Conservation (phyloP, 2,113 vertebrate genomes). For the Shinisaurus crocodilurus region DNA sequence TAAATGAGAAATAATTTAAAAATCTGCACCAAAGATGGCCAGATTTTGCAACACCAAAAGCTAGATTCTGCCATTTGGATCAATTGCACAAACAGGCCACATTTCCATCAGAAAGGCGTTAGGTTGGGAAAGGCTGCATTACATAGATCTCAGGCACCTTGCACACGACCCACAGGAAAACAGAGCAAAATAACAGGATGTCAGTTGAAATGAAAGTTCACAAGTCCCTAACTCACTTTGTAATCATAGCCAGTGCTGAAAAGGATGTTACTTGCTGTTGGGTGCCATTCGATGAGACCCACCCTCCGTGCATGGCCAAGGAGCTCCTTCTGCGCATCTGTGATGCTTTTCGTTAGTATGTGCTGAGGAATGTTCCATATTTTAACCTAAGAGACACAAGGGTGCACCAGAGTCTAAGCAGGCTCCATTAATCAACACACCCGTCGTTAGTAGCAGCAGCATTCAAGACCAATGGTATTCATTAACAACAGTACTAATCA, state of each 20-base stretch:
- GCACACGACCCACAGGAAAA: neutral
- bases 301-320: conserved; percentile 87
- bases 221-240: conserved; percentile 78
- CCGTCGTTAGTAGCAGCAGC: neutral
- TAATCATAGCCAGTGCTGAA: conserved; percentile 93
- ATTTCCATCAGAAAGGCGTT: neutral
- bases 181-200: neutral
- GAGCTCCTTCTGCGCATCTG: conserved; percentile 84
- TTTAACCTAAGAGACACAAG: conserved; percentile 82
- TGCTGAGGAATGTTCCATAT: conserved; percentile 91
- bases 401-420: conserved; percentile 4
- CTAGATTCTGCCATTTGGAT: no score
- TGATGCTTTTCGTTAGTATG: conserved; percentile 83
- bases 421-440: neutral
- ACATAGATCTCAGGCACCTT: neutral
- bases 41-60: neutral
- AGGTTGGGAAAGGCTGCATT: no score
- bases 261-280: conserved; percentile 88
- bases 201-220: neutral
- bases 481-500: neutral
- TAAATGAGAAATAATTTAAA: neutral
- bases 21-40: neutral
- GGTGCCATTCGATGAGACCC: conserved; percentile 93
- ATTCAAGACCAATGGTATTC: neutral
- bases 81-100: no score